Base-by-base conservation (phyloP, 2,797 vertebrate species). In the Crocidura indochinensis region DNA sequence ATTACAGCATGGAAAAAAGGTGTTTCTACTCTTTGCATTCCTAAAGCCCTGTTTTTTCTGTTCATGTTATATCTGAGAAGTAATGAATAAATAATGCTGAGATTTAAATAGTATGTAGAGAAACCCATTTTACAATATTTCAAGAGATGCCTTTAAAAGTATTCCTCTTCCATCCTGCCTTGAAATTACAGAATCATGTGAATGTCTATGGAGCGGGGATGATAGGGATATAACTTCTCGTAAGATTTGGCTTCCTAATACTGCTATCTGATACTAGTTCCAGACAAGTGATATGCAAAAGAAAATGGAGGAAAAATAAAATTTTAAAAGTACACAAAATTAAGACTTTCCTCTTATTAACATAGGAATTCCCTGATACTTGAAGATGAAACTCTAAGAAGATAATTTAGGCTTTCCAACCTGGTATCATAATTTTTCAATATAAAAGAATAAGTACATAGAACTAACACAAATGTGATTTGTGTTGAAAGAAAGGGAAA, bases 101-200 rank as follows among this genome's bases (percentile, higher is more conserved):
- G 47, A 47, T 86, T 90, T 78, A 71, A 92, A 11, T 10, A 11
- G 12, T 65, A 64, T 84, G 85, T 89, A 81, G 71, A 93, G 73
- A 84, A 78, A 74, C 31, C 46, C 62, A 60, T 67, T 84, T 79
- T 88, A 92, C 91, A 29, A 79, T 12, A 77, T 17, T 17, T 44
- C 82, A 19, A 68, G 22, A 73, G 49, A 82, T 19, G 24, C 65
- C 76, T 44, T 84, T 76, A 78, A 91, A 78, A 90, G 75, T 73
- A 78, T 88, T 77, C 24, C 49, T 53, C 65, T 38, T 53, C 27
- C 17, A 46, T 26, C 5, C 26, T 4, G 68, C 65, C 53, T 87
- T 82, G 73, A 94, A 95, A 94, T 56, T 56, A 14, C 49, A 94
- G 68, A 79, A 76, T 94, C 79, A 86, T 78, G 53, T 47, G 27